Conservation (phyloP, 1,140 invertebrate genomes). For the Subanguina moxae region DNA sequence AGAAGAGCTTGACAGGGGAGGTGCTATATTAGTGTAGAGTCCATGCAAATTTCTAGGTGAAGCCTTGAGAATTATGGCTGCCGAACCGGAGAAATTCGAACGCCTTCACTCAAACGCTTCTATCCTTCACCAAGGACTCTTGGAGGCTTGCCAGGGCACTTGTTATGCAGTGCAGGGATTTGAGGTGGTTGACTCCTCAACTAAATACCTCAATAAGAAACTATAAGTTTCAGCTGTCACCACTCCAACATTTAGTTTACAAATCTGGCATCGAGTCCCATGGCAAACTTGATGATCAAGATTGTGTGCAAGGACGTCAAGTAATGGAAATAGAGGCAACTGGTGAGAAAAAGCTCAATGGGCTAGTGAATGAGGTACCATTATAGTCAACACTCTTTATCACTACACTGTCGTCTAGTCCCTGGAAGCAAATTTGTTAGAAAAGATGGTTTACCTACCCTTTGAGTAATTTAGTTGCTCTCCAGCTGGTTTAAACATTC, state of each 20-base stretch:
- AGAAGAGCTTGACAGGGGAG: too few relatives aligned
- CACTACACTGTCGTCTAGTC: too few relatives aligned
- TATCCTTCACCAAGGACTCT: conserved; percentile 34
- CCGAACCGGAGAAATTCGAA: conserved; percentile 44
- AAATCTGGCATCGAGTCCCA: neutral
- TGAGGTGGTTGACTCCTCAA: conserved; percentile 4
- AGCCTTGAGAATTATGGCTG: conserved; percentile 52
- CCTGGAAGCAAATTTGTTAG: too few relatives aligned
- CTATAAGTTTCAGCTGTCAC: conserved; percentile 16
- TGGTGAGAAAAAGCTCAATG: conserved; percentile 42
- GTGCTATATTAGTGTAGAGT: neutral
- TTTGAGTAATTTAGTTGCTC: too few relatives aligned
- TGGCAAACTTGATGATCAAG: conserved; percentile 15
- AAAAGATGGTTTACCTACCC: too few relatives aligned
- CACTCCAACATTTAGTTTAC: conserved; percentile 43
- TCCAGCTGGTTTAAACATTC: too few relatives aligned
- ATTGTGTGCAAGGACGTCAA: neutral
- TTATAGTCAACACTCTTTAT: too few relatives aligned
- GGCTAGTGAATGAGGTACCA: conserved; percentile 41
- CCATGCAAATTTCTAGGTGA: conserved; percentile 43
- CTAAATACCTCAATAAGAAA: neutral
- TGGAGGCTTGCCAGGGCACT: conserved; percentile 37
- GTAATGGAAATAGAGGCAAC: conserved; percentile 12
- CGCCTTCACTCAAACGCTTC: conserved; percentile 37
- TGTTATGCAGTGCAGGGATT: conserved; percentile 36